Percentiles rank a stretch among this genome's conserved stretches.
Evolutionary conservation across 2,888 invertebrate species (phyloP).

Genomic region (Pseudococcus viburni): DNA sequence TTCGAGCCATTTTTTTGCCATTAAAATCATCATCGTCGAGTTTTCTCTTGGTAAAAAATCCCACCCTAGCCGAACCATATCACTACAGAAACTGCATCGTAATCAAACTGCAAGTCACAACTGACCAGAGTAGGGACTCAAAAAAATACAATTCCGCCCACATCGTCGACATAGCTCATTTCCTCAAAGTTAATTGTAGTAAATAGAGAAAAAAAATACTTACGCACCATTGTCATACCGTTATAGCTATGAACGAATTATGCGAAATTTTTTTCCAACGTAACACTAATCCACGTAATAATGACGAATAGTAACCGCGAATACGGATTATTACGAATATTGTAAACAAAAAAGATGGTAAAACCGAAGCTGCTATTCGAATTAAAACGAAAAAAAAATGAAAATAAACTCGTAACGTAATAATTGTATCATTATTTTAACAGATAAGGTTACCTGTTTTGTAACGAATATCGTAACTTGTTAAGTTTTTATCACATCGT

Average conservation of each 20-base stretch:
- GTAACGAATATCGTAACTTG: conserved; percentile 56
- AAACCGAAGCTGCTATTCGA: conserved; percentile 29
- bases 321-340: conserved; percentile 25
- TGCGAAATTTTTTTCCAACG: conserved; percentile 22
- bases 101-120: background rate
- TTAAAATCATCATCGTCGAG: background rate
- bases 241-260: conserved; percentile 14
- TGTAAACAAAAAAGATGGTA: conserved; percentile 19
- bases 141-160: conserved; percentile 16
- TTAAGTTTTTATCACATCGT: conserved; percentile 56
- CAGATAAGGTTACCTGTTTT: conserved; percentile 58
- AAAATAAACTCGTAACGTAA: conserved; percentile 52
- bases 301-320: conserved; percentile 17
- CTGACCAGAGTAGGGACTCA: background rate
- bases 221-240: conserved; percentile 56
- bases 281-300: conserved; percentile 34
- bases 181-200: conserved; percentile 43
- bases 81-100: background rate
- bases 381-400: conserved; percentile 40
- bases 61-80: background rate
- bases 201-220: conserved; percentile 40
- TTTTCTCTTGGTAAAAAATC: background rate
- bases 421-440: conserved; percentile 55
- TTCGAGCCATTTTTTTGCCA: background rate
- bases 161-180: background rate